Conservation (phyloP, 2,888 invertebrate species). For the Malachius bipustulatus region DNA sequence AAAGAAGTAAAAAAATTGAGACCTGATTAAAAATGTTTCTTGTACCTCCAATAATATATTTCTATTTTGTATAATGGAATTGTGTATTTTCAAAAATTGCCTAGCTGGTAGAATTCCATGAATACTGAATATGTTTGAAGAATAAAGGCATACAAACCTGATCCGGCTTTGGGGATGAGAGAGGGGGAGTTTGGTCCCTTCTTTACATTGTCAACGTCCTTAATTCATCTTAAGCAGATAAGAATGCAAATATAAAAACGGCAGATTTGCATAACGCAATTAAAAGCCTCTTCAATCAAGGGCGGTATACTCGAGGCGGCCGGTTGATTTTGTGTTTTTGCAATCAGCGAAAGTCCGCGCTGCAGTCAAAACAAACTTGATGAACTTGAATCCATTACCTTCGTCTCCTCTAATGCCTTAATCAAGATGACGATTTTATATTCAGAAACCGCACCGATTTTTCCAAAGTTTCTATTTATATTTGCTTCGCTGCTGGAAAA, state of each 20-base stretch:
- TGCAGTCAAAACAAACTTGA: constrained; percentile 30
- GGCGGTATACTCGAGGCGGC: constrained; percentile 21
- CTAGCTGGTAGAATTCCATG: too few species aligned
- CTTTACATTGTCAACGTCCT: not conserved
- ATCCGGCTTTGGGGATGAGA: too few species aligned
- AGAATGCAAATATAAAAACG: constrained; percentile 14
- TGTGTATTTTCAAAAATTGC: too few species aligned
- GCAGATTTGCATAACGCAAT: constrained; percentile 17
- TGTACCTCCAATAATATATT: too few species aligned
- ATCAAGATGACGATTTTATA: constrained; percentile 18
- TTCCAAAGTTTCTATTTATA: not conserved
- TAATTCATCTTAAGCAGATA: constrained; percentile 5
- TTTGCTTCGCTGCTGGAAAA: not conserved
- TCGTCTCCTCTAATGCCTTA: constrained; percentile 19
- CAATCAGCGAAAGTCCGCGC: constrained; percentile 31
- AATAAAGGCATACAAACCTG: too few species aligned
- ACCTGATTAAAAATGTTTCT: too few species aligned
- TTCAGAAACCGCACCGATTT: constrained; percentile 2
- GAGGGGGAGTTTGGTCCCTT: too few species aligned
- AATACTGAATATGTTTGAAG: too few species aligned
- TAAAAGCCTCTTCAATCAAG: constrained; percentile 17
- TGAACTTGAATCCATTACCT: constrained; percentile 24
- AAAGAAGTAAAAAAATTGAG: too few species aligned
- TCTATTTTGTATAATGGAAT: too few species aligned
- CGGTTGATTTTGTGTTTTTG: constrained; percentile 35